These are phyloP conservation scores for Cydia pomonella DNA, from an alignment of 1,140 invertebrate genomes.

Conservation along the genomic window DNA sequence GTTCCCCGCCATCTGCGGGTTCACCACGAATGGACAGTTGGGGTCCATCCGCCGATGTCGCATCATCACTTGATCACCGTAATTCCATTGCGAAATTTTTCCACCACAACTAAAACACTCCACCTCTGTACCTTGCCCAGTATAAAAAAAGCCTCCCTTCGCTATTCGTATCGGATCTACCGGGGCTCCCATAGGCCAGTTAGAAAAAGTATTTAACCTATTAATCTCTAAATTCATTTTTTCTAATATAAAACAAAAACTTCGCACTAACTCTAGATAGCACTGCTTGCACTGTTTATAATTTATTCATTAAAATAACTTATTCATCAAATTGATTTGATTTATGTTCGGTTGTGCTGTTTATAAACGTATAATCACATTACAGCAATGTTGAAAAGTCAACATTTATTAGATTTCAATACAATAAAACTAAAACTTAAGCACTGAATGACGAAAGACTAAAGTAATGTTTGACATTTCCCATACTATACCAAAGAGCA, in stretches of 20 bases:
- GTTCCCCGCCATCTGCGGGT: conserved; percentile 84
- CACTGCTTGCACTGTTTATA: conserved; percentile 2
- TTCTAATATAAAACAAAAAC: conserved; percentile 33
- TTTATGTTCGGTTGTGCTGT: background rate
- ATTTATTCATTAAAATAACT: background rate
- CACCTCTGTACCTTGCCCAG: conserved; percentile 84
- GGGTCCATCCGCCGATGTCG: conserved; percentile 84
- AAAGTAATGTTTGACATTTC: conserved; percentile 8
- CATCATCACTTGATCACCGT: conserved; percentile 86
- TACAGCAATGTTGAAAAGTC: background rate
- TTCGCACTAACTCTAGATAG: background rate
- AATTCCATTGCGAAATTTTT: conserved; percentile 88
- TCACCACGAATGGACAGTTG: conserved; percentile 86
- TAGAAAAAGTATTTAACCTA: conserved; percentile 84
- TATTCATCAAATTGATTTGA: background rate
- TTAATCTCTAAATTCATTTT: conserved; percentile 86
- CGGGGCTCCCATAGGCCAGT: conserved; percentile 86
- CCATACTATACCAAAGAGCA: too few species aligned
- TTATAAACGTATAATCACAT: background rate
- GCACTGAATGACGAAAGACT: background rate
- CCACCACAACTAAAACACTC: conserved; percentile 88
- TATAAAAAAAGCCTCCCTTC: conserved; percentile 91
- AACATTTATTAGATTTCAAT: background rate
- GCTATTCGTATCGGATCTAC: conserved; percentile 86
- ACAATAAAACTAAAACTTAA: background rate